Percentiles rank a stretch among this genome's conserved stretches.
phyloP scores from a whole-genome alignment of 2,797 vertebrate species.

The Cossypha polioptera region DNA sequence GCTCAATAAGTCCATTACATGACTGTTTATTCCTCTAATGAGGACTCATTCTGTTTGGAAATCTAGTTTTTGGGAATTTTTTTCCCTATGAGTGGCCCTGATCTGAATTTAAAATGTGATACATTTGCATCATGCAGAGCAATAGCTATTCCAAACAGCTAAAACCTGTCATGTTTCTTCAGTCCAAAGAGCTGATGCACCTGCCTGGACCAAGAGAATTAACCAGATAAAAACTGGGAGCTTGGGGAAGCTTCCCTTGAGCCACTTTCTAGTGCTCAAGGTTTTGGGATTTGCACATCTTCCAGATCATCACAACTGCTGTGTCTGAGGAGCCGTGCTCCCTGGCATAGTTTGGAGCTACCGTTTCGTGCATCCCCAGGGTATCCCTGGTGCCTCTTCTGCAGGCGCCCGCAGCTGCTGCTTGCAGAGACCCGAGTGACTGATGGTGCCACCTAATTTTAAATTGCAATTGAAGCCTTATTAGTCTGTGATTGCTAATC shows the following conservation, averaged over 20 bases:
- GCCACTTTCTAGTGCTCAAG: not conserved
- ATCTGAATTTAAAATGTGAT: not conserved
- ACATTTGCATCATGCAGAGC: not conserved
- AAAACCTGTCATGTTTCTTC: not conserved
- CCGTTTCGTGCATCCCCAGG: not conserved
- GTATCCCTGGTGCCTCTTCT: not conserved
- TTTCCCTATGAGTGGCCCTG: not conserved
- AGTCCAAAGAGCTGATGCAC: not conserved
- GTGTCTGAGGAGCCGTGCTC: not conserved
- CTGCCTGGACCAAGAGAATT: not conserved
- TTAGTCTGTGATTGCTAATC: not conserved
- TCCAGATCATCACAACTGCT: not conserved
- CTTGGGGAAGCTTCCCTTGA: not conserved
- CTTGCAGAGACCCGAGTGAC: not conserved
- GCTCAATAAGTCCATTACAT: not conserved
- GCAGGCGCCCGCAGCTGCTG: rapidly evolving
- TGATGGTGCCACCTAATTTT: not conserved
- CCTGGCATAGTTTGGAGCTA: not conserved
- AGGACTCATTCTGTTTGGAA: not conserved
- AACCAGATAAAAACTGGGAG: not conserved
- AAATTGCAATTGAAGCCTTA: not conserved
- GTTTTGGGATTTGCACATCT: not conserved
- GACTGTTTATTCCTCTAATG: not conserved
- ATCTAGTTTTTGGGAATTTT: not conserved
- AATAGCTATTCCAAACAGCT: not conserved